Evolutionary conservation across 2,113 vertebrate species (phyloP), one percentile per base, ranked within the genome.

Genomic region (Rana temporaria): DNA sequence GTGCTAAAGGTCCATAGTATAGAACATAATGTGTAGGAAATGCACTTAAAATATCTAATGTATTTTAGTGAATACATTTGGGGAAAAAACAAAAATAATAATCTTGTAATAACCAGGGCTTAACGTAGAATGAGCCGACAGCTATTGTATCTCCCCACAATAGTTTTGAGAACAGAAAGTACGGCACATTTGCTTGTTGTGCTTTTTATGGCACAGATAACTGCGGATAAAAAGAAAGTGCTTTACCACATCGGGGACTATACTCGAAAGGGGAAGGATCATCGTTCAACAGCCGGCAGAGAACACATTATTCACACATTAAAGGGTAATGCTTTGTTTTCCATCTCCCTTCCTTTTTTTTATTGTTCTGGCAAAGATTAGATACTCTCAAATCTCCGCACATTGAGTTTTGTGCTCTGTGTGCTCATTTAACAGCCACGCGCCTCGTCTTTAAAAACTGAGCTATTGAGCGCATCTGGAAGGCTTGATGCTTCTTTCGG

Each of bases 241-340:
- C 20, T 72, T 30, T 22, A 18, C 12, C 20, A 24, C 57, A 32
- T 26, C 67, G 52, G 59, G 38, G 79, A 64, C 66, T 32, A 32
- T 42, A 56, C 63, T 56, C 48, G 42, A 67, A 55, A 78, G 76
- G 42, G 66, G 76, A 18, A 26, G 30, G 4, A n/a, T 24, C 22
- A 67, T 79, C 18, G 7, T 2, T 18, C 63, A 2, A 15, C 59
- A 1, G 20, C 17, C 75, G 1, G 20, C 59, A 0, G 24, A 67
- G 76, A 16, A 67, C 63, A 15, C 56, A 4, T 56, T 55, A 30
- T 30, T 78, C 66, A 66, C 48, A 20, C 56, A 56, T 34, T 34
- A 57, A 48, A 19, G 60, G 5, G 18, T 20, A 59, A 6, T 56
- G 53, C 57, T 56, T 15, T 66, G 16, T 18, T 59, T 48, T 2